phyloP scores from a whole-genome alignment of 2,113 vertebrate genomes.

The Gulo gulo region DNA sequence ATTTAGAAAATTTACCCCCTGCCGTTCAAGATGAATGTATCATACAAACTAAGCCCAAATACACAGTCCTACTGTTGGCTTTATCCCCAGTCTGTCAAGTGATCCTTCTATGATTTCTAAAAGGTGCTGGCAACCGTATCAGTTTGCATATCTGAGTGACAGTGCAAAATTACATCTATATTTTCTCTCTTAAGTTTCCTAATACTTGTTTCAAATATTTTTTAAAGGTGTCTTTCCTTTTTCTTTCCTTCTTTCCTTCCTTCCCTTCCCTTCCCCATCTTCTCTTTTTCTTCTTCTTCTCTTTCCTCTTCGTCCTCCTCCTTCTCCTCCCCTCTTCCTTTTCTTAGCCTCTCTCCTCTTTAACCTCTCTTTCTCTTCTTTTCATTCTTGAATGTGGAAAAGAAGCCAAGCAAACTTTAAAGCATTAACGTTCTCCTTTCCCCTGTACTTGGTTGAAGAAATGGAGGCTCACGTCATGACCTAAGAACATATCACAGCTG shows the following conservation, averaged over 20 bases:
- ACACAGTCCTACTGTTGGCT: not conserved
- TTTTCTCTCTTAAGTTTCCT: not conserved
- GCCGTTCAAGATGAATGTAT: constrained; percentile 65
- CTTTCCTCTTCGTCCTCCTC: not conserved
- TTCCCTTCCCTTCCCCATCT: too few relatives aligned
- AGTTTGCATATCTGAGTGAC: not conserved
- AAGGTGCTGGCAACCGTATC: constrained; percentile 26
- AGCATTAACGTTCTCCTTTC: not conserved
- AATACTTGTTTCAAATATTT: not conserved
- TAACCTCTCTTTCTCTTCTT: not conserved
- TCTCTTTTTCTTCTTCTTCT: not conserved
- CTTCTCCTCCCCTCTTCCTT: too few relatives aligned
- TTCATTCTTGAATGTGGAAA: not conserved
- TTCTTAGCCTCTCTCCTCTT: too few relatives aligned
- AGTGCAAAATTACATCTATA: constrained; percentile 8
- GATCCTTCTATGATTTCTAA: constrained; percentile 9
- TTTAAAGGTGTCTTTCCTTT: not conserved
- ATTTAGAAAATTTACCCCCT: constrained; percentile 53
- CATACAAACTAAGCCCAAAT: constrained; percentile 23
- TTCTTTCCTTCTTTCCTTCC: fast-evolving
- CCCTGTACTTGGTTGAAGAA: not conserved
- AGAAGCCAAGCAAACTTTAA: not conserved
- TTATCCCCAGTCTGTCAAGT: not conserved
- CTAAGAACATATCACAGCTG: not conserved
- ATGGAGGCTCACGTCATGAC: not conserved